These are phyloP conservation scores for Seriola aureovittata DNA, from an alignment of 2,113 vertebrate species.

Conservation along the genomic window DNA sequence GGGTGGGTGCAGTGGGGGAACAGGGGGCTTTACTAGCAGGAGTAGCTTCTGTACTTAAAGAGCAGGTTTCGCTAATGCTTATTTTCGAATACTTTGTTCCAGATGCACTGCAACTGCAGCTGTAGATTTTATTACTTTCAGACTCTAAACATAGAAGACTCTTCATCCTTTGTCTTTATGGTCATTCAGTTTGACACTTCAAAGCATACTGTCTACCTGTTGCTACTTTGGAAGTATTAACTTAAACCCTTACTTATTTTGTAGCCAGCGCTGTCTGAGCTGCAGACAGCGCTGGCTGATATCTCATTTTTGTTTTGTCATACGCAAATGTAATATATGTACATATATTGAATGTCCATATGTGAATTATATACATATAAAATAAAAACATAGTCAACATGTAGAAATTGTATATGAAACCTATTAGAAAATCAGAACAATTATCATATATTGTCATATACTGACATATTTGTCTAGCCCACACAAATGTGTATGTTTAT, in stretches of 20 bases:
- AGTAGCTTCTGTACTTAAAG: slow-evolving; percentile 46
- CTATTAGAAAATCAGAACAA: too few species aligned
- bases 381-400: too few species aligned
- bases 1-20: neutral
- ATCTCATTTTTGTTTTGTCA: neutral
- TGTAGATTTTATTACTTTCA: neutral
- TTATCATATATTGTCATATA: too few species aligned
- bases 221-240: neutral
- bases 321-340: neutral
- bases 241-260: neutral
- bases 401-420: too few species aligned
- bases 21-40: slow-evolving; percentile 16
- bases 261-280: neutral
- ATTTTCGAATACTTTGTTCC: slow-evolving; percentile 49
- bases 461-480: too few species aligned
- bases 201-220: neutral
- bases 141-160: neutral
- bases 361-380: too few species aligned
- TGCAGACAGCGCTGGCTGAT: neutral
- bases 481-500: too few species aligned
- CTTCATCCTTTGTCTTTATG: neutral
- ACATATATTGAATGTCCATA: too few species aligned
- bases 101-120: slow-evolving; percentile 18
- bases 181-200: neutral
- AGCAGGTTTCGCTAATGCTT: slow-evolving; percentile 55